Evolutionary conservation across 2,888 invertebrate species (phyloP).

Genomic region (Nycteola revayana): DNA sequence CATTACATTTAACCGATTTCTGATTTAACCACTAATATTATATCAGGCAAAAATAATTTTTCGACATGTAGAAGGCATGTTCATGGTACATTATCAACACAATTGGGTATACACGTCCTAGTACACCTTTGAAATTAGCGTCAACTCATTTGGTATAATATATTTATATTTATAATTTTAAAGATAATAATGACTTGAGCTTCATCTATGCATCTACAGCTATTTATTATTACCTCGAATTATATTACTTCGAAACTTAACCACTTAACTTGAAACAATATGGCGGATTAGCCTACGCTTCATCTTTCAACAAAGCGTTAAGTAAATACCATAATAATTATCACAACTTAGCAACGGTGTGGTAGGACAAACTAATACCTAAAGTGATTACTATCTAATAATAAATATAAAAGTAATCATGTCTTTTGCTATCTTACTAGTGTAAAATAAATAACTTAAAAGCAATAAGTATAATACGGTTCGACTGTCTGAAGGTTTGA

Average conservation of each 20-base stretch:
- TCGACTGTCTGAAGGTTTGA: conserved; percentile 72
- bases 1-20: conserved; percentile 36
- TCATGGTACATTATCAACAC: conserved; percentile 55
- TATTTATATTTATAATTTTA: conserved; percentile 43
- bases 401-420: conserved; percentile 55
- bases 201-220: conserved; percentile 57
- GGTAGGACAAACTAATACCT: conserved; percentile 47
- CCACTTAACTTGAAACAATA: conserved; percentile 26
- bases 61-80: conserved; percentile 67
- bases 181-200: conserved; percentile 68
- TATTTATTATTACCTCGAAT: conserved; percentile 42
- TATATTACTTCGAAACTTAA: conserved; percentile 28
- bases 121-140: conserved; percentile 36
- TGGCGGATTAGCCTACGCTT: conserved; percentile 22
- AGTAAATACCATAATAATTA: conserved; percentile 44
- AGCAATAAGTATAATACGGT: conserved; percentile 50
- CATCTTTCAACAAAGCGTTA: conserved; percentile 36
- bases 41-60: conserved; percentile 53
- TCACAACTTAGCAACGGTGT: conserved; percentile 58
- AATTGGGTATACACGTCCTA: conserved; percentile 24
- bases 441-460: conserved; percentile 49
- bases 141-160: conserved; percentile 35
- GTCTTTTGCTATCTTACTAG: conserved; percentile 56
- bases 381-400: conserved; percentile 53
- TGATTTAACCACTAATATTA: conserved; percentile 36